These are phyloP conservation scores for Dreissena polymorpha DNA, from an alignment of 1,140 invertebrate species.

Conservation along the genomic window DNA sequence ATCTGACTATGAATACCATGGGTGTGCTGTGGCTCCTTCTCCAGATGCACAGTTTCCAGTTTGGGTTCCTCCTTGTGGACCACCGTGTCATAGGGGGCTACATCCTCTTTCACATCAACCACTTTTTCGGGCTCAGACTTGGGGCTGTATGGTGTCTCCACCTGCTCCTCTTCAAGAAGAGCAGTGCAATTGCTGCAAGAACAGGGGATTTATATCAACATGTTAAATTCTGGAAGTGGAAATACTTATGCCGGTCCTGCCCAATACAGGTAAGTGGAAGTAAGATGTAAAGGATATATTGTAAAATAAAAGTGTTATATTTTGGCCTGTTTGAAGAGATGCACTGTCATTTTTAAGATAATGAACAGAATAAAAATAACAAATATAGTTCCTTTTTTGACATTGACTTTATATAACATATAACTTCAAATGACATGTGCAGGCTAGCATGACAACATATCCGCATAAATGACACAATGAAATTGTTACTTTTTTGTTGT, in stretches of 20 bases:
- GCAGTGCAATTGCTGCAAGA: conserved; percentile 36
- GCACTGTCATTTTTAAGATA: no score
- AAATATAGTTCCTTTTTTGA: no score
- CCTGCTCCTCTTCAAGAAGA: conserved; percentile 46
- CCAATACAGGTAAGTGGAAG: no score
- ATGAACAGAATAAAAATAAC: no score
- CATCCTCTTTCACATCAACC: conserved; percentile 42
- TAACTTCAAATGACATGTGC: no score
- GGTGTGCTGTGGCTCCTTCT: conserved; percentile 46
- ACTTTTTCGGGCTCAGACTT: conserved; percentile 57
- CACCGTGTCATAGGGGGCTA: conserved; percentile 20
- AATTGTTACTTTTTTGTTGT: no score
- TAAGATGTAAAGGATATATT: no score
- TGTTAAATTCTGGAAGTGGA: neutral
- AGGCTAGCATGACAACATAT: no score
- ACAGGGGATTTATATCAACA: neutral
- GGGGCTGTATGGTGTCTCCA: conserved; percentile 30
- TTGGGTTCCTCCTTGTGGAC: conserved; percentile 44
- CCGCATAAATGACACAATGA: no score
- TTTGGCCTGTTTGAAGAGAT: no score
- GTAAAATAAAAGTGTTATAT: no score
- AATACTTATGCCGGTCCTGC: neutral
- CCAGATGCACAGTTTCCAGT: conserved; percentile 26
- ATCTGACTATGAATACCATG: neutral
- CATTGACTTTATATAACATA: no score